phyloP scores from a whole-genome alignment of 1,140 invertebrate species.

The Octopus bimaculoides region DNA sequence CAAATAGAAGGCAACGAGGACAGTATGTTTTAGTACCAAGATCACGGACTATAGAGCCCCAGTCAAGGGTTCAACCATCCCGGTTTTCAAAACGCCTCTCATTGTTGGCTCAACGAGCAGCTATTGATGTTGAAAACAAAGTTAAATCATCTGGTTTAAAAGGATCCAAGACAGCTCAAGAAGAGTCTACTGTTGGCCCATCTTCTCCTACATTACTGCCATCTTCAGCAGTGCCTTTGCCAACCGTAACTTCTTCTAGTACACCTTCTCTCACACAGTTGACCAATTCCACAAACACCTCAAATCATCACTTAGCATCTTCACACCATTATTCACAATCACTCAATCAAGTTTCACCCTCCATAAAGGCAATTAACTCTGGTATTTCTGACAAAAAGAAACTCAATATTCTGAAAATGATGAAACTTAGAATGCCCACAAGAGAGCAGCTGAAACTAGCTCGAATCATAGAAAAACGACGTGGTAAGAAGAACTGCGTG shows the following conservation, averaged over 20 bases:
- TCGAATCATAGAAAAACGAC: slow-evolving; percentile 6
- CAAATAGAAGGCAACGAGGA: not conserved
- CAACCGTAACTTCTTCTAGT: not conserved
- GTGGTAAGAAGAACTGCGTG: not conserved
- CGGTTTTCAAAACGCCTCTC: slow-evolving; percentile 5
- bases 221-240: not conserved
- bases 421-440: not conserved
- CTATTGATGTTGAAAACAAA: not conserved
- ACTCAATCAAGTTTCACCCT: too few relatives aligned
- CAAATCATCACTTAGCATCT: too few relatives aligned
- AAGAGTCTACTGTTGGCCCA: not conserved
- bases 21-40: not conserved
- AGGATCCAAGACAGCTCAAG: not conserved
- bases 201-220: not conserved
- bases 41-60: not conserved
- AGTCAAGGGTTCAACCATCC: not conserved
- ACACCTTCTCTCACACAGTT: not conserved
- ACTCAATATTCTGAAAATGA: not conserved
- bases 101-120: not conserved
- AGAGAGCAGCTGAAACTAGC: slow-evolving; percentile 7
- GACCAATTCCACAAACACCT: not conserved
- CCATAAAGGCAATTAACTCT: too few relatives aligned
- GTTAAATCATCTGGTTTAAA: not conserved
- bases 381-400: not conserved
- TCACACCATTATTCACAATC: too few relatives aligned